phyloP scores from a whole-genome alignment of 1,140 invertebrate genomes.

The Gonioctena quinquepunctata region DNA sequence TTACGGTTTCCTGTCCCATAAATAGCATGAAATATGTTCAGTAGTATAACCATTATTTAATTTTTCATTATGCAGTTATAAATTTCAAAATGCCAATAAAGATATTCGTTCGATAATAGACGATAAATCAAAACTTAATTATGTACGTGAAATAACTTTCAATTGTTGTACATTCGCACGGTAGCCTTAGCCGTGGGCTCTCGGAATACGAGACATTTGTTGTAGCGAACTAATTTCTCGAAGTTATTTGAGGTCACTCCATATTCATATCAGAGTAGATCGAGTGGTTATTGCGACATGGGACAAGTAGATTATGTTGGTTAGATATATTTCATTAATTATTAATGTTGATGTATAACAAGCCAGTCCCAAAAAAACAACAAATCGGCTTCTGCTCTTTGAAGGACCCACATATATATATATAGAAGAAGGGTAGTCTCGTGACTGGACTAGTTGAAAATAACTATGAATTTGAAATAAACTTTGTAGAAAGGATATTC shows the following conservation, averaged over 20 bases:
- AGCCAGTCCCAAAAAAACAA: too few species aligned
- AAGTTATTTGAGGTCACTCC: background rate
- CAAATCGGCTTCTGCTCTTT: too few species aligned
- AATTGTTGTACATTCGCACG: constrained; percentile 18
- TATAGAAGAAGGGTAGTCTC: too few species aligned
- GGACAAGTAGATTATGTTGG: too few species aligned
- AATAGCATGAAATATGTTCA: background rate
- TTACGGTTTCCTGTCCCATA: background rate
- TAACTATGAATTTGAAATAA: too few species aligned
- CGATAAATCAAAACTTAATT: constrained; percentile 16
- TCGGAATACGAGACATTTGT: background rate
- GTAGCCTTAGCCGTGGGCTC: constrained; percentile 12
- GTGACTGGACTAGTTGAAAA: too few species aligned
- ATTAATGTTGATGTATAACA: too few species aligned
- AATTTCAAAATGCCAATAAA: constrained; percentile 7
- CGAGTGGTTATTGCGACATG: too few species aligned
- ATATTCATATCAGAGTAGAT: too few species aligned
- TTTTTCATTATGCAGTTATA: background rate
- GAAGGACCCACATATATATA: too few species aligned
- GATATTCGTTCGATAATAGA: constrained; percentile 17
- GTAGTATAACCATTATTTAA: background rate
- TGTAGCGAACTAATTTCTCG: background rate
- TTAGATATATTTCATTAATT: too few species aligned
- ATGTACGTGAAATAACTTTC: constrained; percentile 5
- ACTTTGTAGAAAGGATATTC: too few species aligned